Evolutionary conservation across 2,888 invertebrate species (phyloP).

Genomic region (Gordius sp.): DNA sequence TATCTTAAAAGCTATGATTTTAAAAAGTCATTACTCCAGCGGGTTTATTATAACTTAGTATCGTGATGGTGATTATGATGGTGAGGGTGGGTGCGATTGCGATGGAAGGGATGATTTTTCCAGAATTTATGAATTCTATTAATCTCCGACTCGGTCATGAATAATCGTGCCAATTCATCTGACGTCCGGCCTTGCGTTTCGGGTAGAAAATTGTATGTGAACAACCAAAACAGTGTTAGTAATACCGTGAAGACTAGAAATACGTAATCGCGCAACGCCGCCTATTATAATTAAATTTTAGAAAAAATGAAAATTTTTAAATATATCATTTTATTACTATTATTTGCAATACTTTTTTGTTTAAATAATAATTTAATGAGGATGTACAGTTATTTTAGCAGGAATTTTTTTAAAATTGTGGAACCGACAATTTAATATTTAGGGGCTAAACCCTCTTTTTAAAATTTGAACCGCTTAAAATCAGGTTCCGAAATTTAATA

Average conservation of each 20-base stretch:
- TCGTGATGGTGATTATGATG: slow-evolving; percentile 6
- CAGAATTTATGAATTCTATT: slow-evolving; percentile 9
- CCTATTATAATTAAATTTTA: slow-evolving; percentile 27
- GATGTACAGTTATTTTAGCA: no score
- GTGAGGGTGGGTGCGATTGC: background rate
- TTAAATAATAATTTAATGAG: no score
- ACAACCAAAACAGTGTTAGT: slow-evolving; percentile 87
- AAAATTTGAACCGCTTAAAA: no score
- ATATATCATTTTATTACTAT: no score
- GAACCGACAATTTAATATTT: no score
- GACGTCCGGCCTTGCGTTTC: slow-evolving; percentile 90
- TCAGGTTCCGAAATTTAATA: no score
- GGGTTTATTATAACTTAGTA: background rate
- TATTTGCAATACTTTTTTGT: no score
- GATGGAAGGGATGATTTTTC: background rate
- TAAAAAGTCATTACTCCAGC: no score
- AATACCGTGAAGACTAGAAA: slow-evolving; percentile 93
- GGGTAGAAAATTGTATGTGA: slow-evolving; percentile 90
- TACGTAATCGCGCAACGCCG: slow-evolving; percentile 54
- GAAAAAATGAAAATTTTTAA: no score
- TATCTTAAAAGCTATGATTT: no score
- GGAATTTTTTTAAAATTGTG: no score
- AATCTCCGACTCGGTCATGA: slow-evolving; percentile 4
- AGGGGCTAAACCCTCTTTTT: no score
- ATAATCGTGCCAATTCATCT: slow-evolving; percentile 54